Percentiles rank a stretch among this genome's conserved stretches.
phyloP scores from a whole-genome alignment of 2,113 vertebrate species.

The Rhagologus leucostigma region DNA sequence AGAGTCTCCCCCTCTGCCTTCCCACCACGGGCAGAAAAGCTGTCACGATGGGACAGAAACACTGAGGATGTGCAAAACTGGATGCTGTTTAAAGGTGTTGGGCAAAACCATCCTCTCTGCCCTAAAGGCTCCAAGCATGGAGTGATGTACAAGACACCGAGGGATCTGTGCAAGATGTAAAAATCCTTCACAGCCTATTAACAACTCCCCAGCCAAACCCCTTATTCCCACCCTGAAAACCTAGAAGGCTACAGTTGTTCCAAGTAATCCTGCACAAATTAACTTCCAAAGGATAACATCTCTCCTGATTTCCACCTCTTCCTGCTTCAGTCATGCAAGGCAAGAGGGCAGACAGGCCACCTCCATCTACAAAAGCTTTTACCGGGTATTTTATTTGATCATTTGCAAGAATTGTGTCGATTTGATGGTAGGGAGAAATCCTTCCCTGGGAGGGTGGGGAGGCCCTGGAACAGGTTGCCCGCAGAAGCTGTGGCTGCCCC shows the following conservation, averaged over 20 bases:
- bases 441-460: background rate
- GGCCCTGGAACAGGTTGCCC: background rate
- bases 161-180: background rate
- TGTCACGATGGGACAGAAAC: background rate
- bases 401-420: background rate
- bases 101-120: background rate
- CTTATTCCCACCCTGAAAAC: background rate
- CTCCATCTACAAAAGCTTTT: background rate
- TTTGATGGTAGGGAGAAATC: background rate
- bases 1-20: background rate
- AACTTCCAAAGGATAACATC: background rate
- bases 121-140: background rate
- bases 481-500: background rate
- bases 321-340: background rate
- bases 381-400: background rate
- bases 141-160: background rate
- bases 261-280: background rate
- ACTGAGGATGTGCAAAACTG: accelerated
- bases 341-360: background rate
- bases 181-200: background rate
- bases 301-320: background rate
- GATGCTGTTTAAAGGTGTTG: background rate
- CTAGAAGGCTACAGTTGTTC: background rate
- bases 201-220: background rate
- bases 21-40: background rate